Base-by-base conservation (phyloP, 37 sponge, comb jelly and placozoan genomes). In the Geodia barretti region DNA sequence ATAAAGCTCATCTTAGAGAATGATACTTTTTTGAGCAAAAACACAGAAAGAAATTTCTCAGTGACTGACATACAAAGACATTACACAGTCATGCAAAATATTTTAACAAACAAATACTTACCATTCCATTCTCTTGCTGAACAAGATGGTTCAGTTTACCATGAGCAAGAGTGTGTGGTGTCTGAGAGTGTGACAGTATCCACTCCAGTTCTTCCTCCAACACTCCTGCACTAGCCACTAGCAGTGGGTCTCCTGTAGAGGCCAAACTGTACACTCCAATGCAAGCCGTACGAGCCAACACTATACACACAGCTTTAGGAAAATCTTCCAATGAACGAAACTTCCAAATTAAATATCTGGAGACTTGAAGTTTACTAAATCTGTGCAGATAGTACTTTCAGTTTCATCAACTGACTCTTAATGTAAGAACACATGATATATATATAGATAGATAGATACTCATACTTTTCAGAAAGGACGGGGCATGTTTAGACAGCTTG, bases 71-170 rank as follows among this genome's bases (percentile, higher is more conserved):
- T 63, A 14, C 4, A 4, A 8, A 14, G 64, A 3, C 64, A 14
- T 63, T 63, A 63, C 64, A 63, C n/a, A n/a, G n/a, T n/a, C n/a
- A n/a, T n/a, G n/a, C n/a, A n/a, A n/a, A n/a, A n/a, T n/a, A n/a
- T n/a, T n/a, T n/a, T n/a, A n/a, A n/a, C n/a, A 65, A n/a, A 5
- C 2, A 1, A 36, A 36, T 38, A 71, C 74, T 62, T 59, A 82
- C 82, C 73, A 73, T 70, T 73, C 82, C 82, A 33, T 72, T 64
- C 62, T 79, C 69, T 28, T 35, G 17, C 26, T 29, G 41, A 40
- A 72, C 37, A 5, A 82, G 40, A 35, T 39, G 40, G 30, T 60
- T 36, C 26, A 82, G n/a, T 25, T 72, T 72, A 11, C 23, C 23
- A 24, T 64, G 34, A 5, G 64, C 39, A 40, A 42, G 42, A 30